These are phyloP conservation scores for Tholera decimalis DNA, from an alignment of 2,888 invertebrate genomes.

Conservation along the genomic window DNA sequence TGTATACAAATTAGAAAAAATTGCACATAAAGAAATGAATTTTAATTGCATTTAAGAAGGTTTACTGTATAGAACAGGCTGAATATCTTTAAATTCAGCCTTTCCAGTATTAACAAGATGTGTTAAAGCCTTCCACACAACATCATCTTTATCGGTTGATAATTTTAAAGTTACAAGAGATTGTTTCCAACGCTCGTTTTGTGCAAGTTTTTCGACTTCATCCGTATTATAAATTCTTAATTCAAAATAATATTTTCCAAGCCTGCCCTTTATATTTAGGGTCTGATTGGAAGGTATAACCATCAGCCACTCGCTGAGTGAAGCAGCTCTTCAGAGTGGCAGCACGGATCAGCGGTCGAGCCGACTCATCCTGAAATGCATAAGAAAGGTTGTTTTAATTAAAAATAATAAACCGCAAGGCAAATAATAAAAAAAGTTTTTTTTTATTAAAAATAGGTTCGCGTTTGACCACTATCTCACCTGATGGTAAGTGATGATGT, in stretches of 20 bases:
- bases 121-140: constrained; percentile 12
- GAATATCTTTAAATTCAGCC: constrained; percentile 6
- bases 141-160: background rate
- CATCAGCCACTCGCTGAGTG: constrained; percentile 4
- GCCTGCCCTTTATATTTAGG: no score
- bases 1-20: background rate
- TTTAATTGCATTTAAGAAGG: no score
- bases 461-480: no score
- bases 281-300: background rate
- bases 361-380: constrained; percentile 10
- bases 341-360: constrained; percentile 2
- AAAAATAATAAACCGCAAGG: no score
- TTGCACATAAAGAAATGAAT: background rate
- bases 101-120: constrained; percentile 11
- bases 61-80: constrained; percentile 10
- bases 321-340: constrained; percentile 5
- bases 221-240: constrained; percentile 1
- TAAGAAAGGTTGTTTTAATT: constrained; percentile 4
- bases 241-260: constrained; percentile 9
- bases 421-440: no score
- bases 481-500: no score
- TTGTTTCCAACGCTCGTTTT: constrained; percentile 6
- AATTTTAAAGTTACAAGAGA: background rate
- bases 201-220: constrained; percentile 1
- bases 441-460: no score